phyloP scores from a whole-genome alignment of 2,888 invertebrate species.

The Ceriagrion tenellum region DNA sequence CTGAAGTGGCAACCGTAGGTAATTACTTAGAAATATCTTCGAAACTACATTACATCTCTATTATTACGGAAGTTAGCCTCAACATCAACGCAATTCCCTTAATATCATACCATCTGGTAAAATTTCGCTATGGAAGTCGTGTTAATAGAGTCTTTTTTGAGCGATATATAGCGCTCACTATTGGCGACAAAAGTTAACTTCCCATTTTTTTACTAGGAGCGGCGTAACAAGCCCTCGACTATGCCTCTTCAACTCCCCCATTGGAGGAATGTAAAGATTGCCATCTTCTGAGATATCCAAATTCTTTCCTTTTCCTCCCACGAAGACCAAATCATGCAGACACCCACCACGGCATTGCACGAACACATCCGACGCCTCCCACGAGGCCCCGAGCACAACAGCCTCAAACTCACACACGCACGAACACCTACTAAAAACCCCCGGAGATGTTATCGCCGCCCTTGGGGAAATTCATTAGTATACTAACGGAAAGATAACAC shows the following conservation, averaged over 20 bases:
- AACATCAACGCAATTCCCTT: no score
- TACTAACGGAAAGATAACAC: conserved; percentile 62
- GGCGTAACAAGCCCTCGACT: neutral
- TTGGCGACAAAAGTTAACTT: no score
- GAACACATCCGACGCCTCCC: neutral
- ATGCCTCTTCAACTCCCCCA: neutral
- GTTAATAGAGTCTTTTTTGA: no score
- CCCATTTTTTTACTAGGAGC: no score
- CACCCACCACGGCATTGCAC: neutral
- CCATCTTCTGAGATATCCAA: neutral
- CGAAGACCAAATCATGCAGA: neutral
- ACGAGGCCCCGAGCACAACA: neutral
- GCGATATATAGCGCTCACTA: no score
- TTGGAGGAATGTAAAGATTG: neutral
- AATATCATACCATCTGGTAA: no score
- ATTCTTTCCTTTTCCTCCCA: conserved; percentile 29
- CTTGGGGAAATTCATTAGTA: conserved; percentile 61
- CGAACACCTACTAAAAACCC: conserved; percentile 20
- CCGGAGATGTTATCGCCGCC: conserved; percentile 44
- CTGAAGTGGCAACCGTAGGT: no score
- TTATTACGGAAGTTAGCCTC: no score
- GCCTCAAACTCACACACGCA: neutral
- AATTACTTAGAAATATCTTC: no score
- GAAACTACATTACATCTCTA: no score
- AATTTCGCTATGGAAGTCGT: no score